phyloP scores from a whole-genome alignment of 2,888 invertebrate genomes.

The Plemyria rubiginata region DNA sequence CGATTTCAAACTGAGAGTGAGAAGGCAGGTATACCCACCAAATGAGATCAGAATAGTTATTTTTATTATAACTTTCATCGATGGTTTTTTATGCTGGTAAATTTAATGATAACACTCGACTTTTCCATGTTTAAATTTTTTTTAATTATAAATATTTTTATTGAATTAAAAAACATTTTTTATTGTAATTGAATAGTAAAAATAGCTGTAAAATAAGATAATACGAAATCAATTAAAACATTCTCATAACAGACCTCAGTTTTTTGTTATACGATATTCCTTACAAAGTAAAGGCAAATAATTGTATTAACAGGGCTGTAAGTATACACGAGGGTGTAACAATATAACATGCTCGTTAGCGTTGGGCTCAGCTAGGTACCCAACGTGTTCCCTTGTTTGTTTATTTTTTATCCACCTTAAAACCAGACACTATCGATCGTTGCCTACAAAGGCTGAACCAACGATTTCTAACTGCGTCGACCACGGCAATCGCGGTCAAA shows the following conservation, averaged over 20 bases:
- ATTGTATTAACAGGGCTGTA: slow-evolving; percentile 12
- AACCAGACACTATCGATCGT: background rate
- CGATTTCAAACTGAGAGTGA: slow-evolving; percentile 10
- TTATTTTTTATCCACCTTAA: background rate
- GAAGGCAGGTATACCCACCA: slow-evolving; percentile 1
- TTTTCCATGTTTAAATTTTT: too few species aligned
- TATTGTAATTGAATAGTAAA: too few species aligned
- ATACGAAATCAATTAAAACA: too few species aligned
- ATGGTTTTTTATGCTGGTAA: too few species aligned
- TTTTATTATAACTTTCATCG: background rate
- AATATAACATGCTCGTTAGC: slow-evolving; percentile 48
- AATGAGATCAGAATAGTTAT: background rate
- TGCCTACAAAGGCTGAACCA: background rate
- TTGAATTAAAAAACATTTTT: too few species aligned
- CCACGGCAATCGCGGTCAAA: too few species aligned
- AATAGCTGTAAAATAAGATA: too few species aligned
- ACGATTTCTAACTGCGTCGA: too few species aligned
- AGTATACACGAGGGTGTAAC: slow-evolving; percentile 42
- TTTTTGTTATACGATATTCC: background rate
- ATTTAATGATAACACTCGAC: too few species aligned
- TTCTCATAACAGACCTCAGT: too few species aligned
- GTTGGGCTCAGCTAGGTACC: slow-evolving; percentile 4
- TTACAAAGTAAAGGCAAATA: background rate
- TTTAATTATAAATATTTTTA: too few species aligned
- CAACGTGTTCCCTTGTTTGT: background rate